Evolutionary conservation across 2,888 invertebrate genomes (phyloP).

Genomic region (Phlogophora meticulosa): DNA sequence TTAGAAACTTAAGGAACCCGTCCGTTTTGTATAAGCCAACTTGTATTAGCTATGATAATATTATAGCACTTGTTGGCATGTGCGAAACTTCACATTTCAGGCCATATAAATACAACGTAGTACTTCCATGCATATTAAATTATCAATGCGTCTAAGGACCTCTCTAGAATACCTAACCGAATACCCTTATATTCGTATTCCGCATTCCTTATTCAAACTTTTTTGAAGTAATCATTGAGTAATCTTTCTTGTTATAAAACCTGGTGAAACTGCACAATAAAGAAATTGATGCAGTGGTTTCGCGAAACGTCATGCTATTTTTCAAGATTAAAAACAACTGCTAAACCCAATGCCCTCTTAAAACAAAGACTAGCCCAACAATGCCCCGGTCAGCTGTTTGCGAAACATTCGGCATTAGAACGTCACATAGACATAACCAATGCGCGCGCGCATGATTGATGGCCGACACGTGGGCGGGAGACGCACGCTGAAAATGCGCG

Average conservation of each 20-base stretch:
- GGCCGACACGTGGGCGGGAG: constrained; percentile 81
- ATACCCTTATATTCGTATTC: constrained; percentile 7
- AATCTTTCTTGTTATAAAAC: not conserved
- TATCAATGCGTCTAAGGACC: constrained; percentile 14
- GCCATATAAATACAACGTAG: constrained; percentile 37
- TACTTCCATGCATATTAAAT: constrained; percentile 36
- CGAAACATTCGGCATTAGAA: constrained; percentile 85
- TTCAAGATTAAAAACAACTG: constrained; percentile 32
- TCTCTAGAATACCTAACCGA: constrained; percentile 3
- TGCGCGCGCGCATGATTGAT: constrained; percentile 84
- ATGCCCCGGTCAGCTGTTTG: constrained; percentile 79
- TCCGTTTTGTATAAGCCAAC: constrained; percentile 52
- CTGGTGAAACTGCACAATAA: not conserved
- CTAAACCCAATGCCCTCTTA: constrained; percentile 65
- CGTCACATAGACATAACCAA: constrained; percentile 84
- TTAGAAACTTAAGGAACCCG: constrained; percentile 59
- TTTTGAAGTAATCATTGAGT: not conserved
- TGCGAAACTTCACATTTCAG: constrained; percentile 58
- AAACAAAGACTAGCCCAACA: constrained; percentile 70
- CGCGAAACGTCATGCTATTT: not conserved
- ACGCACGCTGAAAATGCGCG: constrained; percentile 82
- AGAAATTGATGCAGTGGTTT: not conserved
- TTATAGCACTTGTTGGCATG: constrained; percentile 51
- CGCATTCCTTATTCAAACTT: not conserved
- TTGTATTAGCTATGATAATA: constrained; percentile 53